These are phyloP conservation scores for Tachina grossa DNA, from an alignment of 2,888 invertebrate genomes.

Conservation along the genomic window DNA sequence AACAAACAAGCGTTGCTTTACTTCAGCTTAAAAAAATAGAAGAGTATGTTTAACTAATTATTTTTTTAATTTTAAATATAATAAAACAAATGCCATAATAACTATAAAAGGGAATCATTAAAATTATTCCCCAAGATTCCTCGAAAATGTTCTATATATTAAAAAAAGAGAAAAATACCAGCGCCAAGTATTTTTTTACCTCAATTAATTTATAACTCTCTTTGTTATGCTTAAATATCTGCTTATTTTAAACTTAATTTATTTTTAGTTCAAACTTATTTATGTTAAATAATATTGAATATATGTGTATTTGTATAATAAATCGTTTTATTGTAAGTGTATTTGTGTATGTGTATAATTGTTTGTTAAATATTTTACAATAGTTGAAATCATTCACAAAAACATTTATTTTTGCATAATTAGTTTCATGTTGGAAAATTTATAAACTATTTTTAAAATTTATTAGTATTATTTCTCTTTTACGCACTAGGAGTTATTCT, in stretches of 20 bases:
- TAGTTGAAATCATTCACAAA: conserved; percentile 59
- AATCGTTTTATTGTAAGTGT: conserved; percentile 28
- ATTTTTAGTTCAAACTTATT: conserved; percentile 32
- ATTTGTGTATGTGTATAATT: conserved; percentile 34
- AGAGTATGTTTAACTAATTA: conserved; percentile 12
- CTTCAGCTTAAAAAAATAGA: conserved; percentile 11
- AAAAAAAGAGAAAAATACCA: conserved; percentile 42
- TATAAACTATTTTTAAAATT: conserved; percentile 54
- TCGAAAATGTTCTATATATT: neutral
- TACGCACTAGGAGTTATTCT: conserved; percentile 83
- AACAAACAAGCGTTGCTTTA: conserved; percentile 45
- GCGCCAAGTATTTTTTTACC: conserved; percentile 59
- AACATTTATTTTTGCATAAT: conserved; percentile 56
- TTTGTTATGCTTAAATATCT: conserved; percentile 19
- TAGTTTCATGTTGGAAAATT: conserved; percentile 52
- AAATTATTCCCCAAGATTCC: neutral
- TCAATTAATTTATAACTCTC: conserved; percentile 12
- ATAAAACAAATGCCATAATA: conserved; percentile 65
- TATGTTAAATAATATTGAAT: conserved; percentile 53
- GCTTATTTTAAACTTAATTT: conserved; percentile 39
- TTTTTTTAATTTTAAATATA: conserved; percentile 31
- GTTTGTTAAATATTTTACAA: conserved; percentile 66
- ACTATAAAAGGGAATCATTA: conserved; percentile 16
- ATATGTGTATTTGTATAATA: conserved; percentile 18
- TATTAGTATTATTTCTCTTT: conserved; percentile 50